Evolutionary conservation across 2,888 invertebrate genomes (phyloP), one percentile per base, ranked within the genome.

Genomic region (Plebejus melissa): DNA sequence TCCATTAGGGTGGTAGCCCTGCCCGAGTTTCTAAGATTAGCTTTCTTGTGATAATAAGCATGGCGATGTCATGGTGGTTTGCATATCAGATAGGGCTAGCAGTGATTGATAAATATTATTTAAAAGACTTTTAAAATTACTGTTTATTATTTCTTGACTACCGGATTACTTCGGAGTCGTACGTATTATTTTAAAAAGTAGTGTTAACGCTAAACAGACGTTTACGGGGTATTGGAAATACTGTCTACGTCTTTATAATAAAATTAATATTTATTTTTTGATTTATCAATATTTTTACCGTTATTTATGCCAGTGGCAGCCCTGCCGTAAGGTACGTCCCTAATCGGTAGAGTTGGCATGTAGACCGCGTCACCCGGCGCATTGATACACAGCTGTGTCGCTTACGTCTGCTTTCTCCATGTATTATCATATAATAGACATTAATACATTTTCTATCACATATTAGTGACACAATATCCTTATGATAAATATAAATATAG

Each of bases 1-100:
- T 87, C 85, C 84, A 87, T 87, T 87, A 88, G 75, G 75, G 80
- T 84, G 82, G 85, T 83, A 83, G 83, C 83, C 82, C 83, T 74
- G 84, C 81, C 83, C 82, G 82, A 82, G 82, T 82, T 84, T 76
- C 76, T 77, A 81, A 84, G 84, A 86, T 85, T 86, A 84, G 84
- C 82, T 80, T 82, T 82, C 83, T 84, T 82, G 82, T 83, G 84
- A 84, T 87, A 87, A 85, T 87, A 82, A 82, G 82, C 83, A 82
- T 82, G 82, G 83, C 82, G 81, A 77, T 75, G 78, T 76, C 76
- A 65, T 75, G 60, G 79, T 80, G 82, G 84, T 87, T 86, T 87
- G 83, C 84, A 83, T 82, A 80, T 82, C 77, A 76, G 76, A 28
- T 76, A 84, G 82, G 83, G 83, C 79, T 84, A 80, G 76, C 80